A percentile compares a stretch with the other conserved stretches of the same genome.
Evolutionary conservation across 1,140 invertebrate species (phyloP).

Genomic region (Diorhabda elongata): DNA sequence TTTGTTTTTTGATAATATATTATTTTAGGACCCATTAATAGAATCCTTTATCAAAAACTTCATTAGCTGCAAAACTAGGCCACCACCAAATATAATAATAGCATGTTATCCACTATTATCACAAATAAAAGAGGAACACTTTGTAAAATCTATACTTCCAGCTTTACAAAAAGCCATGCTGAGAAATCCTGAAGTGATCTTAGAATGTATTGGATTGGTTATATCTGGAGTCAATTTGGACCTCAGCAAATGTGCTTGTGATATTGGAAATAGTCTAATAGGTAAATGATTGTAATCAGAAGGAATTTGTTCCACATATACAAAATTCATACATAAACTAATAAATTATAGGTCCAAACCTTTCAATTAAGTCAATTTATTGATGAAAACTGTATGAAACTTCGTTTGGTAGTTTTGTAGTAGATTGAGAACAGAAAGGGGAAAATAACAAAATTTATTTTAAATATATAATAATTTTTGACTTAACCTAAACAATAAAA

Average conservation of each 20-base stretch:
- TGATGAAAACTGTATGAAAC: no score
- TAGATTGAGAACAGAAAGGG: no score
- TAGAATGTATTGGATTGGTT: conserved; percentile 74
- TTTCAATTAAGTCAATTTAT: no score
- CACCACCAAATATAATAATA: conserved; percentile 62
- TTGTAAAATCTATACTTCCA: conserved; percentile 72
- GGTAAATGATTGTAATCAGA: conserved; percentile 50
- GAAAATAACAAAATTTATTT: no score
- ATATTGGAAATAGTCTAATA: conserved; percentile 78
- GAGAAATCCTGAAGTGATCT: conserved; percentile 88
- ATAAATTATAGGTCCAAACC: no score
- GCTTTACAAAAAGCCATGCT: conserved; percentile 88
- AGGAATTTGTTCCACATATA: no score
- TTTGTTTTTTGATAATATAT: conserved; percentile 24
- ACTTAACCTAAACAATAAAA: not conserved
- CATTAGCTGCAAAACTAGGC: conserved; percentile 75
- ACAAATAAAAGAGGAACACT: conserved; percentile 66
- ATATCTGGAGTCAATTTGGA: conserved; percentile 69
- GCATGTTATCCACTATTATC: conserved; percentile 62
- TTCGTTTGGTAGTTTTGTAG: no score
- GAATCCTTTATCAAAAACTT: conserved; percentile 77
- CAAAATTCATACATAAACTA: no score
- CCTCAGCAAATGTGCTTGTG: conserved; percentile 72
- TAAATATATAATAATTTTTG: not conserved
- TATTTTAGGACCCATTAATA: conserved; percentile 58